phyloP scores from a whole-genome alignment of 2,797 vertebrate genomes.

The Gallirallus australis region DNA sequence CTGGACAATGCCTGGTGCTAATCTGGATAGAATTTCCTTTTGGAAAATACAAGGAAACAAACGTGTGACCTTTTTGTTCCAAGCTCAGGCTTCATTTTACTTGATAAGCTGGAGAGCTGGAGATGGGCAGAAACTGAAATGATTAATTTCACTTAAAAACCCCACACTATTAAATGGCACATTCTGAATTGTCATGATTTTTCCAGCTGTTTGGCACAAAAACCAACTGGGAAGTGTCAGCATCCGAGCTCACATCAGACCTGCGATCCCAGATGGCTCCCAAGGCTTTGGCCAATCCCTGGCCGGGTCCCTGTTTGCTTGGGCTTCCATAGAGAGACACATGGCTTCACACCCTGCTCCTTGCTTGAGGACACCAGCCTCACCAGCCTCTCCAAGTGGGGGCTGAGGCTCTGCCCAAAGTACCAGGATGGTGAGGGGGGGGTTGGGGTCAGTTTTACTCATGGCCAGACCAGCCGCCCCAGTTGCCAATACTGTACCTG shows the following conservation, averaged over 20 bases:
- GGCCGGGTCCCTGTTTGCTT: fast-evolving
- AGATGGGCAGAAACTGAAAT: not conserved
- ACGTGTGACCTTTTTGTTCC: not conserved
- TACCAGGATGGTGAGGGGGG: not conserved
- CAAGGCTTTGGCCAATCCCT: not conserved
- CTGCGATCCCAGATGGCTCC: not conserved
- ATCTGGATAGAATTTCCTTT: not conserved
- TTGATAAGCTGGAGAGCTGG: not conserved
- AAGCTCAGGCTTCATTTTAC: not conserved
- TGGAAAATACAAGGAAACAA: not conserved
- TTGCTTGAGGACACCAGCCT: not conserved
- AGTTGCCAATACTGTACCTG: fast-evolving
- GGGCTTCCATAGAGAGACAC: not conserved
- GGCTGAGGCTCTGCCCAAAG: not conserved
- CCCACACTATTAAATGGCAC: not conserved
- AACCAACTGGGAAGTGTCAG: not conserved
- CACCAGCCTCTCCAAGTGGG: not conserved
- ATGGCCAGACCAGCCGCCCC: fast-evolving
- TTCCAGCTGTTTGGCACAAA: not conserved
- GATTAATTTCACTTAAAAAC: not conserved
- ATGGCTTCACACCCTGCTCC: not conserved
- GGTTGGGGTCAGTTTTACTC: not conserved
- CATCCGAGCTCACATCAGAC: not conserved
- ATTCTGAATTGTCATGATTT: conserved; percentile 40
- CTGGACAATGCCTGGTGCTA: not conserved